Evolutionary conservation across 2,797 vertebrate genomes (phyloP).

Genomic region (Liparis tanakae): DNA sequence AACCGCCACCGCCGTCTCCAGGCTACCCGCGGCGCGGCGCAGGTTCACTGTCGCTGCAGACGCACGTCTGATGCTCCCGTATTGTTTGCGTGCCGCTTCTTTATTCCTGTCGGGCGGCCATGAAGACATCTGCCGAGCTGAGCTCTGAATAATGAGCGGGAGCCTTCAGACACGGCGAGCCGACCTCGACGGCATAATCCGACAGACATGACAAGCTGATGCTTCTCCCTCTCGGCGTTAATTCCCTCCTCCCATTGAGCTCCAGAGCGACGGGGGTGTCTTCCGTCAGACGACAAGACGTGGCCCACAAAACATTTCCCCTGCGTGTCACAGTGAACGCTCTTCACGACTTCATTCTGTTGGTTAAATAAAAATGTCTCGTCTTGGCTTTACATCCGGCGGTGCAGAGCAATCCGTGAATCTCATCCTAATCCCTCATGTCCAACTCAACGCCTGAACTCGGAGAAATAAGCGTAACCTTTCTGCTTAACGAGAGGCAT

Average conservation of each 20-base stretch:
- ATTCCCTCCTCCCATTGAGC: conserved; percentile 46
- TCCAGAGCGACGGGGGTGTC: conserved; percentile 38
- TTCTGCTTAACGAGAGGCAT: background rate
- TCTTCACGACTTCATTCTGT: background rate
- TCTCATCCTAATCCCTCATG: conserved; percentile 68
- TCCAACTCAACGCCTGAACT: conserved; percentile 19
- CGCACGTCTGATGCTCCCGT: conserved; percentile 9
- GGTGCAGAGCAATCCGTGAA: conserved; percentile 68
- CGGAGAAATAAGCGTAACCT: background rate
- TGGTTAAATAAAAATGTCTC: background rate
- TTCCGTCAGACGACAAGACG: conserved; percentile 40
- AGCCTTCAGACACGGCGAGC: conserved; percentile 68
- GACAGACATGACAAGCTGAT: conserved; percentile 62
- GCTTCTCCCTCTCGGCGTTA: conserved; percentile 29
- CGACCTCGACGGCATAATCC: conserved; percentile 70
- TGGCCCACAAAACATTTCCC: conserved; percentile 33
- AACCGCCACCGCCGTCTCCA: conserved; percentile 1
- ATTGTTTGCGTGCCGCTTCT: conserved; percentile 30
- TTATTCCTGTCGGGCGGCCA: conserved; percentile 35
- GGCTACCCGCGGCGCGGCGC: background rate
- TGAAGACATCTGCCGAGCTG: conserved; percentile 65
- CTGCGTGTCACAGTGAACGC: conserved; percentile 47
- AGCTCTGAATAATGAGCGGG: conserved; percentile 69
- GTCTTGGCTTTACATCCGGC: conserved; percentile 33
- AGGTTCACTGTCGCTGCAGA: conserved; percentile 3